Percentiles rank a stretch among this genome's conserved stretches.
phyloP scores from a whole-genome alignment of 2,888 invertebrate species.

The Aphidius colemani region DNA sequence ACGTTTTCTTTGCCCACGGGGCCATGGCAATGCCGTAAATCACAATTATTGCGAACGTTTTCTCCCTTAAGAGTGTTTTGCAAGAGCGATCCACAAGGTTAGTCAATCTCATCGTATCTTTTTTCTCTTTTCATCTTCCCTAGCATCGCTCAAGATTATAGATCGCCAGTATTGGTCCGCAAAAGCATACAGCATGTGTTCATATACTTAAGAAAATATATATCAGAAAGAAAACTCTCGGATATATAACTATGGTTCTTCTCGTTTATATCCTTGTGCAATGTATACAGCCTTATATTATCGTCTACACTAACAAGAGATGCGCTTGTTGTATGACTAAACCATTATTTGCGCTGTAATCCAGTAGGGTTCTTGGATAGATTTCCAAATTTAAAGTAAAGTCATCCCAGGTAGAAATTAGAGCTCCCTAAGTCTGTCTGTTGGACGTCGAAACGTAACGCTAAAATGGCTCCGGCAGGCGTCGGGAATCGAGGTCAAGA shows the following conservation, averaged over 20 bases:
- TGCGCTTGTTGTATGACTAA: slow-evolving; percentile 59
- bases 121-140: slow-evolving; percentile 3
- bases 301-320: slow-evolving; percentile 59
- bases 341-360: slow-evolving; percentile 54
- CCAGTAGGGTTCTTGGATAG: no score
- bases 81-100: slow-evolving; percentile 26
- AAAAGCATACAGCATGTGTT: not conserved
- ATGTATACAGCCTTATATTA: slow-evolving; percentile 56
- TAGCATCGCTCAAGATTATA: slow-evolving; percentile 28
- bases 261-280: slow-evolving; percentile 39
- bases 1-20: slow-evolving; percentile 42
- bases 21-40: slow-evolving; percentile 45
- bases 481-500: no score
- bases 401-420: no score
- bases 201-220: not conserved
- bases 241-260: slow-evolving; percentile 18
- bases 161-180: slow-evolving; percentile 23
- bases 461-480: no score
- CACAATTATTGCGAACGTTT: slow-evolving; percentile 50
- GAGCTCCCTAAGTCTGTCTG: no score
- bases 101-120: slow-evolving; percentile 10
- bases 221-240: slow-evolving; percentile 17
- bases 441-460: no score
- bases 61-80: slow-evolving; percentile 42
- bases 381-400: no score